Base-by-base conservation (phyloP, 2,888 invertebrate genomes). In the Kuschelorhynchus macadamiae region DNA sequence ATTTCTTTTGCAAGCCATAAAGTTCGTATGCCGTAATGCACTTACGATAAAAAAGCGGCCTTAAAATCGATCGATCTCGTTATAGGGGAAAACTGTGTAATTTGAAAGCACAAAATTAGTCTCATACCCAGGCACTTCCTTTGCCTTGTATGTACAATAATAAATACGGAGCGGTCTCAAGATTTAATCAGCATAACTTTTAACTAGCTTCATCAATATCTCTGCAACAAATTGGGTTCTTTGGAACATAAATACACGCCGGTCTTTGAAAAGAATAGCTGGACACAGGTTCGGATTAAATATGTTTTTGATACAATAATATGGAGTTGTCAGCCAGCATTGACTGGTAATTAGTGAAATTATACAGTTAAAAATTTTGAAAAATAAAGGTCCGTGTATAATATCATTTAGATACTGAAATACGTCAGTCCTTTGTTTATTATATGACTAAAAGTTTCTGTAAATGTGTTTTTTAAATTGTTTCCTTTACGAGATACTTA, bases 171-270 rank as follows among this genome's bases (percentile, higher is more conserved):
- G 49, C 62, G 46, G 66, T 53, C 49, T 62, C 62, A 46, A 56
- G 70, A 66, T 70, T 70, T 70, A 66, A 70, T 70, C 70, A 70
- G 66, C 66, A 66, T 66, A 66, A 65, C 66, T 70, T 70, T 70
- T 70, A 70, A 70, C 65, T 62, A 50, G 56, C 66, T 66, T 52
- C 70, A 70, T 70, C 70, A 66, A 70, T 70, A 70, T 70, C 62
- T 66, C 46, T 36, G 46, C 66, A 66, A 65, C 66, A 70, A 70
- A 70, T 66, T 70, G 70, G 70, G 62, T 61, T 57, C 57, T 30
- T 60, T 65, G 44, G 11, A 44, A 61, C 61, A 57, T 70, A 61
- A 70, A 70, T 70, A 66, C 52, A 50, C 32, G 9, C 52, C 39
- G 33, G 46, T 21, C 64, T 59, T 53, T 53, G 42, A 59, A 68